Conservation (phyloP, 2,797 vertebrate genomes). For the Cyprinella venusta region DNA sequence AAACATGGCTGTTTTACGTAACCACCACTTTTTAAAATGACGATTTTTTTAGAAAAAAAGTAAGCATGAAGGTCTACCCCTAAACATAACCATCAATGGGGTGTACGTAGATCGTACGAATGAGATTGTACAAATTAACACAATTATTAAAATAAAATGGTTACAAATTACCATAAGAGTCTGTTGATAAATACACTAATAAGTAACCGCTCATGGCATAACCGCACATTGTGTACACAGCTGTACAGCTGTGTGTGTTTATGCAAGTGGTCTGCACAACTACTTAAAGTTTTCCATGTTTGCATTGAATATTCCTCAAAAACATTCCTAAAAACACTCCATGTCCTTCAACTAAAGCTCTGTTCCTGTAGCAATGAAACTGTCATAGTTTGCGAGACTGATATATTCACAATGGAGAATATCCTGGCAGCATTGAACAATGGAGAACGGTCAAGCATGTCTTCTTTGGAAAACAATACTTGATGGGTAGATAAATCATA, state of each 20-base stretch:
- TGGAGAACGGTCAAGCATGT: constrained; percentile 26
- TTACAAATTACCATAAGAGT: neutral
- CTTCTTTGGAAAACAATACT: constrained; percentile 17
- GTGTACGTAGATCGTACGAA: neutral
- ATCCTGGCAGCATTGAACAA: constrained; percentile 12
- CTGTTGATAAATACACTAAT: neutral
- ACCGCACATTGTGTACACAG: neutral
- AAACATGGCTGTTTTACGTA: neutral
- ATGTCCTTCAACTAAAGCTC: constrained; percentile 14
- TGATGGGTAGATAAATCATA: constrained; percentile 27
- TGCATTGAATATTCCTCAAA: constrained; percentile 16
- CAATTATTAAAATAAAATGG: neutral
- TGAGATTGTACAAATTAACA: neutral
- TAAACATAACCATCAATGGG: neutral
- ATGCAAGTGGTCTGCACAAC: constrained; percentile 2
- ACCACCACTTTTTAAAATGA: neutral
- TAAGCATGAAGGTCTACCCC: neutral
- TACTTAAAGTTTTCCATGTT: constrained; percentile 7
- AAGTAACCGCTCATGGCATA: neutral
- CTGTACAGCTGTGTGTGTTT: neutral
- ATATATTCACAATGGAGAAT: constrained; percentile 7
- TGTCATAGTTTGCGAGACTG: neutral
- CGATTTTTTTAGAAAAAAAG: neutral
- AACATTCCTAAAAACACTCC: constrained; percentile 19
- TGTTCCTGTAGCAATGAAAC: constrained; percentile 16